phyloP scores from a whole-genome alignment of 2,888 invertebrate species.

The Archips crataeganus region DNA sequence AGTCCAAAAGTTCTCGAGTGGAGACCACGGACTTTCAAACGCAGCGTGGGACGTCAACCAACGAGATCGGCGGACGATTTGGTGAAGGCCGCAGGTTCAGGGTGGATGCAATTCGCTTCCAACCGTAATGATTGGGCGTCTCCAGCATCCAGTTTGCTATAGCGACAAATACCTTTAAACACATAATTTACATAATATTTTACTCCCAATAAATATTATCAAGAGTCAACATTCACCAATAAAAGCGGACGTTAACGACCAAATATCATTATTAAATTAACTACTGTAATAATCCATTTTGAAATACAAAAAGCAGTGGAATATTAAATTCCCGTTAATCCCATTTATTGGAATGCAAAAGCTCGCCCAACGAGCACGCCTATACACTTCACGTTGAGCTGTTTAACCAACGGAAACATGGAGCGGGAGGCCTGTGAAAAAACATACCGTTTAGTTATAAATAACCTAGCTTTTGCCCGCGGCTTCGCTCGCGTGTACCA shows the following conservation, averaged over 20 bases:
- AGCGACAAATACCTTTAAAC: no score
- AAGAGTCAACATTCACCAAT: neutral
- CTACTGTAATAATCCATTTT: constrained; percentile 6
- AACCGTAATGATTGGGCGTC: no score
- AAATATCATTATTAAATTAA: constrained; percentile 1
- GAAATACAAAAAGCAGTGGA: neutral
- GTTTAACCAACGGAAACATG: neutral
- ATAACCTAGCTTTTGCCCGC: no score
- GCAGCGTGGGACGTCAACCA: no score
- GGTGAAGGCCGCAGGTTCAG: no score
- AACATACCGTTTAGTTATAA: neutral
- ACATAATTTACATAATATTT: neutral
- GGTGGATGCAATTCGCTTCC: no score
- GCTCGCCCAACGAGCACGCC: neutral
- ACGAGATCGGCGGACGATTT: no score
- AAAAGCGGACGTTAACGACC: neutral
- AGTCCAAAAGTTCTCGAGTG: no score
- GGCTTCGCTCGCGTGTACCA: no score
- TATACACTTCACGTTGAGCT: neutral
- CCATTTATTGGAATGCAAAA: neutral
- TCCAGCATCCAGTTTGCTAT: no score
- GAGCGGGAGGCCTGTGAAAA: neutral
- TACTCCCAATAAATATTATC: neutral
- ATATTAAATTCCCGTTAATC: constrained; percentile 8
- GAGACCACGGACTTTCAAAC: no score